These are phyloP conservation scores for Anguilla megastoma DNA, from an alignment of 2,797 vertebrate genomes.

Conservation along the genomic window DNA sequence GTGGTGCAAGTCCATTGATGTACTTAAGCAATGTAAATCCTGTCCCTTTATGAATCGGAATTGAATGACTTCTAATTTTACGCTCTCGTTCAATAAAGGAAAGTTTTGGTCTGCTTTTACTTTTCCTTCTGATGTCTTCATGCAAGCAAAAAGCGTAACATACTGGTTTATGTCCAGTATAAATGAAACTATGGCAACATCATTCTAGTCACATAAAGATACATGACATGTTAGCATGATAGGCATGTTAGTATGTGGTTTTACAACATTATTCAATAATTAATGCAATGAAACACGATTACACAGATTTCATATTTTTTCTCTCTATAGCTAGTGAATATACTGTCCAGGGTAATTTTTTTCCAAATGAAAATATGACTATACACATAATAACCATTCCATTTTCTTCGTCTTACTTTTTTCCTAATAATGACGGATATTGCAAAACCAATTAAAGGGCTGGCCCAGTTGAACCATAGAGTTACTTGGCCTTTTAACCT, in stretches of 20 bases:
- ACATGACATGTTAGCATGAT: neutral
- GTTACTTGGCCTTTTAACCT: neutral
- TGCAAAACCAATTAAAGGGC: neutral
- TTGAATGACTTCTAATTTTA: neutral
- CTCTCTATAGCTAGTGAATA: neutral
- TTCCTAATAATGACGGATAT: neutral
- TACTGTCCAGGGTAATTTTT: neutral
- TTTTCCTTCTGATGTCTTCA: neutral
- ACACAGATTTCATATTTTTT: neutral
- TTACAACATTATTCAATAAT: constrained; percentile 9
- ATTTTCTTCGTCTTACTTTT: constrained; percentile 18
- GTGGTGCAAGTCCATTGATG: neutral
- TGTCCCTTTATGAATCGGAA: neutral
- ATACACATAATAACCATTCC: constrained; percentile 5
- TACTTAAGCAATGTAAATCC: neutral
- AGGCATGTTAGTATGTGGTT: constrained; percentile 30
- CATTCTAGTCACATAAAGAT: neutral
- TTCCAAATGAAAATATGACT: neutral
- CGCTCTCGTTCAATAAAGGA: neutral
- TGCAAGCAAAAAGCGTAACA: neutral
- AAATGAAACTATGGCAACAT: neutral
- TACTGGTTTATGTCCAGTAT: constrained; percentile 22
- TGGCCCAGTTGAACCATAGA: constrained; percentile 16
- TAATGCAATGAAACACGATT: constrained; percentile 27
- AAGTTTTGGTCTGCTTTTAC: neutral